Percentiles rank a stretch among this genome's conserved stretches.
Conservation (phyloP, 1,140 invertebrate genomes). For the Oedothorax gibbosus region DNA sequence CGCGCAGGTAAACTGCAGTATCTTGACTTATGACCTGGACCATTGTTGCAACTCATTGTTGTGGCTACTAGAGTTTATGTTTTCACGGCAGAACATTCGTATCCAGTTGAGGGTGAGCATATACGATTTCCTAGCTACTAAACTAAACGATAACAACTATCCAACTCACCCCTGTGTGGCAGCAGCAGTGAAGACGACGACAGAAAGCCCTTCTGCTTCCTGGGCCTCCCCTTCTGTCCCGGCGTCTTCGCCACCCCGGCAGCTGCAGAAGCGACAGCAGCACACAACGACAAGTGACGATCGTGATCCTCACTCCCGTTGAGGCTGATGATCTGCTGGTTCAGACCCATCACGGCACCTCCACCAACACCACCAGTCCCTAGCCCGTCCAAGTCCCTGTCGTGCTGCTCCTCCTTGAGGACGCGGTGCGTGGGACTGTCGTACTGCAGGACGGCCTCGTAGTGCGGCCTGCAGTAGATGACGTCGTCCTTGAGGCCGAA, state of each 20-base stretch:
- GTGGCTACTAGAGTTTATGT: too few species aligned
- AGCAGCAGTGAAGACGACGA: conserved; percentile 38
- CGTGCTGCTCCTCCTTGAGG: conserved; percentile 34
- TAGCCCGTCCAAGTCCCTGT: neutral
- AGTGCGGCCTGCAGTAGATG: conserved; percentile 70
- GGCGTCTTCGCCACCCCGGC: conserved; percentile 16
- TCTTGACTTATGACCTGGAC: too few species aligned
- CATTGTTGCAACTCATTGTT: too few species aligned
- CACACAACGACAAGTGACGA: neutral
- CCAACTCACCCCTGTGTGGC: conserved; percentile 38
- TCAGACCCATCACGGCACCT: neutral
- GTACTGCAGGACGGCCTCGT: conserved; percentile 65
- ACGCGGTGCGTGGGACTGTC: conserved; percentile 60
- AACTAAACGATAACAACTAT: too few species aligned
- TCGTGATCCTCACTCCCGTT: conserved; percentile 17
- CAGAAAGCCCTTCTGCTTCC: conserved; percentile 58
- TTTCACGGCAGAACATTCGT: too few species aligned
- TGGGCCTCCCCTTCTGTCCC: conserved; percentile 57
- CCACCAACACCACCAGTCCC: neutral
- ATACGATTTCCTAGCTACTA: too few species aligned
- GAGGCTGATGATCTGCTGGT: conserved; percentile 6
- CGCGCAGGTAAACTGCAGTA: too few species aligned
- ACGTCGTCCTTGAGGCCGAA: conserved; percentile 75
- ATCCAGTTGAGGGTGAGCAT: too few species aligned
- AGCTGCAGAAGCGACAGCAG: conserved; percentile 6